Evolutionary conservation across 2,888 invertebrate genomes (phyloP), one percentile per base, ranked within the genome.

Genomic region (Phaedon cochleariae): DNA sequence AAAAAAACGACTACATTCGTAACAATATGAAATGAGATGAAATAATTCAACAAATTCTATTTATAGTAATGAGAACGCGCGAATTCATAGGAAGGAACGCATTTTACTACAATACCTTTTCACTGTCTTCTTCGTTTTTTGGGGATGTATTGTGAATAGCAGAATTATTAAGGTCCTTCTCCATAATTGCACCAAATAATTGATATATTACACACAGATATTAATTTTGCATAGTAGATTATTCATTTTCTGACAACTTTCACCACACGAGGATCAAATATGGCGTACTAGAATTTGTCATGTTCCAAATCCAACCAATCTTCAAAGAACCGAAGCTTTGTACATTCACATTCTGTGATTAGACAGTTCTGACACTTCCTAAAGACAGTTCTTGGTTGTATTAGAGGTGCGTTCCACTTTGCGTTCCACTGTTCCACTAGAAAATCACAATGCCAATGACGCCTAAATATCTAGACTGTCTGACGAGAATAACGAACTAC

Each of bases 251-350:
- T 70, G 77, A 79, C 79, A 81, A 80, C 81, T 82, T 82, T 82
- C 81, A 81, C 82, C 81, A 81, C 82, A 82, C 82, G 83, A 82
- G 81, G 79, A 82, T 79, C 75, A 79, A 83, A 84, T 80, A 83
- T 83, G 84, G 83, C 83, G 82, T 70, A 68, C 68, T 63, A 46
- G 63, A 70, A 63, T 64, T 68, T 59, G 68, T 55, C 20, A 20
- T 45, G 57, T 45, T 57, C 64, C 41, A 41, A 41, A 15, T 41
- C n/a, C 3, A 34, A 10, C 10, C 31, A 34, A 34, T 10, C 9
- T 4, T 15, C 41, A 41, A 41, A 1, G 15, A 15, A 4, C 3
- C 15, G 1, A 6, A 15, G 26, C 7, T 26, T 3, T 7, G 3
- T 3, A 26, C 7, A 26, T 26, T 3, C 26, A 5, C 4, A 26